A percentile compares a stretch with the other conserved stretches of the same genome.
Conservation (phyloP, 2,113 vertebrate genomes). For the Sialia sialis region DNA sequence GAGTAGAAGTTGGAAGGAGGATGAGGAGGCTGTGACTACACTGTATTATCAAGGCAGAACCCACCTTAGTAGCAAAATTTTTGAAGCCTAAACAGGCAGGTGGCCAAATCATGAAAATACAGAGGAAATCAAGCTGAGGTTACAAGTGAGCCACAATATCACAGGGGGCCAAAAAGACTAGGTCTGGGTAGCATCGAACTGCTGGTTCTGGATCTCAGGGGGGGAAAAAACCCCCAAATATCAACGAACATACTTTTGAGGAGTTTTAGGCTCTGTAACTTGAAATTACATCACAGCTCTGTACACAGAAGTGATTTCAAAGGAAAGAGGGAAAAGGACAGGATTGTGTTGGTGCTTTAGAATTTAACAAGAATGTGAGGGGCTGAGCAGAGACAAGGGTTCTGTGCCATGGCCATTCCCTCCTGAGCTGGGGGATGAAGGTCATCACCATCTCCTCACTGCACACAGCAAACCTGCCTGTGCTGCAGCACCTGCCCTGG, state of each 20-base stretch:
- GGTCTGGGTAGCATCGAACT: background rate
- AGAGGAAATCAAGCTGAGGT: background rate
- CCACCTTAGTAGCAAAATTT: background rate
- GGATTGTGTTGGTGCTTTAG: background rate
- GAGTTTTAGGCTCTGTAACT: background rate
- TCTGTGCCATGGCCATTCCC: background rate
- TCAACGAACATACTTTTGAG: background rate
- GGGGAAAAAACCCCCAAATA: rapidly evolving
- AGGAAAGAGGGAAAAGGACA: background rate
- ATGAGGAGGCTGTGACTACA: background rate
- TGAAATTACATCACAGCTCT: background rate
- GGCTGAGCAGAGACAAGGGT: background rate
- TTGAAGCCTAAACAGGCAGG: background rate
- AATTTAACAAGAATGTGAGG: background rate
- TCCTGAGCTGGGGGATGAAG: background rate
- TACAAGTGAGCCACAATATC: background rate
- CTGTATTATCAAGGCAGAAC: background rate
- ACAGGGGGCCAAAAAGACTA: background rate
- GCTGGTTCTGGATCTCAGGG: background rate
- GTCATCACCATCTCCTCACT: background rate
- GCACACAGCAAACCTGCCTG: background rate
- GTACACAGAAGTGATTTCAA: background rate
- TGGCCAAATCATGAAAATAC: background rate
- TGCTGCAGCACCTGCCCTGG: background rate
- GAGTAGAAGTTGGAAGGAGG: background rate